phyloP scores from a whole-genome alignment of 2,797 vertebrate species.

The Xenops minutus region DNA sequence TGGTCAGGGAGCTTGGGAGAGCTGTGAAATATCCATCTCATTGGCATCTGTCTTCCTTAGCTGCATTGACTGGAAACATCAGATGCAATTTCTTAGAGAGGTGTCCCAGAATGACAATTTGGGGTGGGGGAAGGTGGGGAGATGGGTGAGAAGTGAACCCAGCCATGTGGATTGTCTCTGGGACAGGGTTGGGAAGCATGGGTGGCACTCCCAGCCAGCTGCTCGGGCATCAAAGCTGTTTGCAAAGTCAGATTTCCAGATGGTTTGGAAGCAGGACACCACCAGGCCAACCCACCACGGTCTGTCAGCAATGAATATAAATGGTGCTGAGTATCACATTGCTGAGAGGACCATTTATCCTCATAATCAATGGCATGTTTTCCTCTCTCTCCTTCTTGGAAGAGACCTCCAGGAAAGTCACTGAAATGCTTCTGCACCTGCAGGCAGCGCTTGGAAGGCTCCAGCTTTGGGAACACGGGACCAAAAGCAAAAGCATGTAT shows the following conservation, averaged over 20 bases:
- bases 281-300: not conserved
- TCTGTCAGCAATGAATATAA: not conserved
- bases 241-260: not conserved
- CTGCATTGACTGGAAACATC: not conserved
- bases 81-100: not conserved
- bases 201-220: not conserved
- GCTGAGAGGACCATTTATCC: not conserved
- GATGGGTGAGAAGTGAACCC: not conserved
- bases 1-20: not conserved
- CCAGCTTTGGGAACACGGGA: rapidly evolving
- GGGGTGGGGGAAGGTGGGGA: not conserved
- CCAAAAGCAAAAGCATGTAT: not conserved
- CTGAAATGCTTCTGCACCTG: not conserved
- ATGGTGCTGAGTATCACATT: not conserved
- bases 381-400: not conserved
- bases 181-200: not conserved
- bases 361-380: not conserved
- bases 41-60: not conserved
- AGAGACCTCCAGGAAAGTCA: not conserved
- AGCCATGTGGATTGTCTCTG: not conserved
- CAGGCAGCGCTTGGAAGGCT: not conserved
- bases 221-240: not conserved
- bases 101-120: not conserved
- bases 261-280: not conserved
- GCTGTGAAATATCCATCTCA: not conserved